These are phyloP conservation scores for Hemaris fuciformis DNA, from an alignment of 2,888 invertebrate species.

Conservation along the genomic window DNA sequence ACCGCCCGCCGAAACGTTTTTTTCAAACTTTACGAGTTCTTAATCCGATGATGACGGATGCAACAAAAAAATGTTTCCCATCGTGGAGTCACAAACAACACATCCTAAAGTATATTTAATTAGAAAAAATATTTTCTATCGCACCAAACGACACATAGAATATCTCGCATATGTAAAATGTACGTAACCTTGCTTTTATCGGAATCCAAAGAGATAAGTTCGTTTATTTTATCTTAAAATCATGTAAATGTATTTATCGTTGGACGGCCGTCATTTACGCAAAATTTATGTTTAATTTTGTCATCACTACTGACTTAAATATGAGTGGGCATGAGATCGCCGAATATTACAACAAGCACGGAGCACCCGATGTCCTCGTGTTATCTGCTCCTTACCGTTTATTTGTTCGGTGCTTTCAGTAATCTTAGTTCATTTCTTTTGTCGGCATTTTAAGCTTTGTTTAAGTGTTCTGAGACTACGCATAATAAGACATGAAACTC, in stretches of 20 bases:
- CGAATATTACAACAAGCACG: background rate
- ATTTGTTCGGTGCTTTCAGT: too few species aligned
- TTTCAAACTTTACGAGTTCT: conserved; percentile 39
- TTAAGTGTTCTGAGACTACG: too few species aligned
- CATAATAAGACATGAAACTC: too few species aligned
- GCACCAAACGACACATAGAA: background rate
- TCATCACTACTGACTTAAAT: background rate
- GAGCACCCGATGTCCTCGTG: background rate
- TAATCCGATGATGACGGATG: conserved; percentile 40
- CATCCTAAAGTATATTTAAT: too few species aligned
- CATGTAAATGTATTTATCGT: background rate
- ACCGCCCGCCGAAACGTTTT: conserved; percentile 30
- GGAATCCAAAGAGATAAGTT: background rate
- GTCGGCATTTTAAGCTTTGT: too few species aligned
- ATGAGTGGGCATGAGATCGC: background rate
- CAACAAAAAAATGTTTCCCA: conserved; percentile 30
- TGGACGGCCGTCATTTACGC: background rate
- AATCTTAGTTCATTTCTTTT: too few species aligned
- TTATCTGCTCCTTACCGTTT: too few species aligned
- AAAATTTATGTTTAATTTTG: background rate
- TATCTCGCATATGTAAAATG: background rate
- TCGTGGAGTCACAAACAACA: background rate
- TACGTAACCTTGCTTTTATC: background rate
- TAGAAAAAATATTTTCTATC: too few species aligned
- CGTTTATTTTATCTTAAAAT: background rate